These are phyloP conservation scores for Dromas ardeola DNA, from an alignment of 2,113 vertebrate genomes.

Conservation along the genomic window DNA sequence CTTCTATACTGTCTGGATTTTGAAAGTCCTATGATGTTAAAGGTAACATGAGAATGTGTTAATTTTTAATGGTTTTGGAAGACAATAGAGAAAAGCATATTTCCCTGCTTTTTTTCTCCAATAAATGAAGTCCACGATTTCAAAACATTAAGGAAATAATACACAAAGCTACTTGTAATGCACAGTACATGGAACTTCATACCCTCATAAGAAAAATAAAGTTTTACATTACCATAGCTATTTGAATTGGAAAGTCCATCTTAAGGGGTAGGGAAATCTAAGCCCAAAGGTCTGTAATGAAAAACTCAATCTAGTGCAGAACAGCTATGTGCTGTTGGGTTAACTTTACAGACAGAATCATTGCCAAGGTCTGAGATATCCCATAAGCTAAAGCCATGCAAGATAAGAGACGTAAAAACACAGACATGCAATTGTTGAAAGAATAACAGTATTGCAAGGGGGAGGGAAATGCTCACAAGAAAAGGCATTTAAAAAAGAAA, in stretches of 20 bases:
- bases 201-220: neutral
- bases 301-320: neutral
- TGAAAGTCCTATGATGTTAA: neutral
- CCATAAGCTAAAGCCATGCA: neutral
- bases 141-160: neutral
- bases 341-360: neutral
- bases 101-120: neutral
- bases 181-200: neutral
- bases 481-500: neutral
- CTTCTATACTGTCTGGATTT: neutral
- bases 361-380: neutral
- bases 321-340: neutral
- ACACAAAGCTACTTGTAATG: neutral
- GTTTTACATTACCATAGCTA: neutral
- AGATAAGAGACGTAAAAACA: neutral
- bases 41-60: neutral
- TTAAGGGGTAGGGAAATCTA: neutral
- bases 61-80: neutral
- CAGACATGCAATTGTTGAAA: neutral
- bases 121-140: neutral
- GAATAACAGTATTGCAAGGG: neutral
- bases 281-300: neutral
- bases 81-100: neutral
- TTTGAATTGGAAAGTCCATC: neutral
- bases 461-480: neutral